Evolutionary conservation across 1,140 invertebrate genomes (phyloP).

Genomic region (Pogonus chalceus): DNA sequence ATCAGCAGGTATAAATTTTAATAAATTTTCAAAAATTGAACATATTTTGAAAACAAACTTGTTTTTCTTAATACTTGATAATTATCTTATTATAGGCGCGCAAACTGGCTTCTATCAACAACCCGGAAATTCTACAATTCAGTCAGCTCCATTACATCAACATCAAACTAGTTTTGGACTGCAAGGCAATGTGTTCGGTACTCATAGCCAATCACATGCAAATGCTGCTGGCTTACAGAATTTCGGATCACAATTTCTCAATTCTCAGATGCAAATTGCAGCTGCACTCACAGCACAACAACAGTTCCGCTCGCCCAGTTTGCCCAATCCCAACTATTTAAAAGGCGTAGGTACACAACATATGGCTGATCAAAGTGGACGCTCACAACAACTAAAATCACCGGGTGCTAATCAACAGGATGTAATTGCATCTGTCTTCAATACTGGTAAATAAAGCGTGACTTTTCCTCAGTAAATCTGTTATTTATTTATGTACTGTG

Average conservation of each 20-base stretch:
- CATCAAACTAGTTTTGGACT: constrained; percentile 31
- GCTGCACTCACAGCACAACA: constrained; percentile 19
- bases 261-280: constrained; percentile 20
- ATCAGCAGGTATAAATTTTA: constrained; percentile 27
- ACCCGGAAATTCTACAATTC: constrained; percentile 28
- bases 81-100: constrained; percentile 19
- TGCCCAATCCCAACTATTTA: constrained; percentile 21
- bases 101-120: constrained; percentile 33
- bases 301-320: constrained; percentile 20
- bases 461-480: background rate
- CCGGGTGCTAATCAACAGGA: constrained; percentile 28
- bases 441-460: constrained; percentile 27
- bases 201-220: constrained; percentile 29
- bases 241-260: constrained; percentile 17
- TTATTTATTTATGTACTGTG: background rate
- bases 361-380: constrained; percentile 20
- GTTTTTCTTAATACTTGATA: too few relatives aligned
- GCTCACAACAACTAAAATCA: constrained; percentile 32
- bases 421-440: constrained; percentile 31
- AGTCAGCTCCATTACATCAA: constrained; percentile 27
- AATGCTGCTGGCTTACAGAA: constrained; percentile 26
- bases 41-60: too few relatives aligned
- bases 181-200: constrained; percentile 31
- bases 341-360: constrained; percentile 24
- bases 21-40: background rate